phyloP scores from a whole-genome alignment of 2,113 vertebrate species.

The Aix galericulata region DNA sequence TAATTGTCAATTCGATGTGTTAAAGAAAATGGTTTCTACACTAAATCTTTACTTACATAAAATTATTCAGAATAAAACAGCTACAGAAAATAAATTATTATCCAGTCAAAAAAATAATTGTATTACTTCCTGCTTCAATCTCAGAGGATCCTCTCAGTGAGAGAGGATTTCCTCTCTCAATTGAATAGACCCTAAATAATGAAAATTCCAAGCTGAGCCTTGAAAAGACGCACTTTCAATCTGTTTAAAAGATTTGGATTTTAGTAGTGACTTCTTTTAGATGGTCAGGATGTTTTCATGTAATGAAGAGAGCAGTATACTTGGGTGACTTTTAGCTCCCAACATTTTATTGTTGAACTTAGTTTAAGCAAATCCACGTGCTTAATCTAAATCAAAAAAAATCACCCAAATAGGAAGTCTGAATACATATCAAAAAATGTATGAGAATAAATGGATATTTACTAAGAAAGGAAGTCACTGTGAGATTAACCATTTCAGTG shows the following conservation, averaged over 20 bases:
- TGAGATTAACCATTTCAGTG: not conserved
- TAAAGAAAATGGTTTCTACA: not conserved
- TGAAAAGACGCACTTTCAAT: not conserved
- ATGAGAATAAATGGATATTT: not conserved
- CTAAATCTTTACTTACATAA: not conserved
- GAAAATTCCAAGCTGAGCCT: not conserved
- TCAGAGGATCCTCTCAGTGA: not conserved
- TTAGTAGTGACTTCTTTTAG: not conserved
- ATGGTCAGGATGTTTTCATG: not conserved
- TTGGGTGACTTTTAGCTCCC: not conserved
- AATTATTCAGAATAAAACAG: not conserved
- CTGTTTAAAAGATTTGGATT: not conserved
- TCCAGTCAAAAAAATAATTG: not conserved
- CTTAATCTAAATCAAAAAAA: not conserved
- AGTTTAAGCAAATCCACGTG: not conserved
- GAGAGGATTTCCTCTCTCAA: not conserved
- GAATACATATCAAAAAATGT: not conserved
- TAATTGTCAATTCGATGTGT: not conserved
- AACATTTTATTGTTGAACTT: not conserved
- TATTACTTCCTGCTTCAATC: not conserved
- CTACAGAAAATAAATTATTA: not conserved
- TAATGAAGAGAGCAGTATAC: not conserved
- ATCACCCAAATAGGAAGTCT: not conserved
- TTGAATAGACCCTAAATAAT: not conserved
- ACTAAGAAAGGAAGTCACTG: not conserved